Percentiles rank a stretch among this genome's conserved stretches.
These are phyloP conservation scores for Aplocera efformata DNA, from an alignment of 2,888 invertebrate genomes.

Conservation along the genomic window DNA sequence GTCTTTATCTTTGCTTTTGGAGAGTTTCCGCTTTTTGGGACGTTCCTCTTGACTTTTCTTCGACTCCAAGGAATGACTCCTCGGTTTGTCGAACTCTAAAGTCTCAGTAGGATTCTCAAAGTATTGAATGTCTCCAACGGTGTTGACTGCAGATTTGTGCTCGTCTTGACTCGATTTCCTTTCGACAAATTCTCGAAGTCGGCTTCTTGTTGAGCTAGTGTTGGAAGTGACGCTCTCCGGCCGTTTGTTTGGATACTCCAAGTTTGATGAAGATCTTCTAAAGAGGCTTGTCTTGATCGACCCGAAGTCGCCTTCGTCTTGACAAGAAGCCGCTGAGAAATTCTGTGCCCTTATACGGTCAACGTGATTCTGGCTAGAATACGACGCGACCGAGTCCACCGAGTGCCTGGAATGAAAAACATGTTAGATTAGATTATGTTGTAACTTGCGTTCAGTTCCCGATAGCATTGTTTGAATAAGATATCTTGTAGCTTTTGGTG, in stretches of 20 bases:
- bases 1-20: constrained; percentile 63
- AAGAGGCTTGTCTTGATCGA: constrained; percentile 76
- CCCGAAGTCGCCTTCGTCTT: constrained; percentile 75
- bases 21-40: constrained; percentile 69
- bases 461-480: constrained; percentile 62
- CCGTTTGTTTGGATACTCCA: constrained; percentile 66
- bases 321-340: constrained; percentile 79
- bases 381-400: constrained; percentile 81
- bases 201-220: constrained; percentile 77
- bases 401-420: constrained; percentile 75
- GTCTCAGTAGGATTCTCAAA: constrained; percentile 77
- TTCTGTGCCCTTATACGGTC: constrained; percentile 79
- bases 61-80: constrained; percentile 59
- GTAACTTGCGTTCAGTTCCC: constrained; percentile 36
- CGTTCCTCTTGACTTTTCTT: constrained; percentile 67
- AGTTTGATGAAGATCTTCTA: constrained; percentile 71
- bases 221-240: constrained; percentile 75
- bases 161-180: constrained; percentile 77
- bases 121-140: constrained; percentile 74
- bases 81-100: constrained; percentile 68
- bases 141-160: constrained; percentile 70
- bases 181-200: constrained; percentile 76
- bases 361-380: constrained; percentile 81
- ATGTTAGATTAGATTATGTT: constrained; percentile 63
- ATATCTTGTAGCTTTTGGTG: constrained; percentile 47